These are phyloP conservation scores for Lemur catta DNA, from an alignment of 2,797 vertebrate genomes.

Conservation along the genomic window DNA sequence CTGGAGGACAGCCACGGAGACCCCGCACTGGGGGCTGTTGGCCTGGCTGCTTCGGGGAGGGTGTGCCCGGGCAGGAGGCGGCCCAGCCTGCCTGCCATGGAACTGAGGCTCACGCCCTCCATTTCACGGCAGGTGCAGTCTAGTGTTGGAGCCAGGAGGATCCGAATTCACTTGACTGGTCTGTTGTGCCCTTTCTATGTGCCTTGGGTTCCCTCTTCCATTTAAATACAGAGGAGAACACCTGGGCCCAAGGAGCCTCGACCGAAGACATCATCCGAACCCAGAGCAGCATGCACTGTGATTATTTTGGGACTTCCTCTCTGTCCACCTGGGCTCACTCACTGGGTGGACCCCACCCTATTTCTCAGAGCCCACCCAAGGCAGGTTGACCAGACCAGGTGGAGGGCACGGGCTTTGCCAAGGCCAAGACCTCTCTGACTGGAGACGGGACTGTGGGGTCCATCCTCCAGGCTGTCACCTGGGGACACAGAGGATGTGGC, in stretches of 20 bases:
- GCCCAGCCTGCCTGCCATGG: neutral
- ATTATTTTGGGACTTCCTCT: conserved; percentile 35
- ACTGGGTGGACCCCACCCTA: neutral
- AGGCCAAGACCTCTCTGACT: neutral
- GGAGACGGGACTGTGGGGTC: neutral
- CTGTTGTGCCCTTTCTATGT: neutral
- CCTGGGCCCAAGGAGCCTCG: neutral
- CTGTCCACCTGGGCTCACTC: neutral
- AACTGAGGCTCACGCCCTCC: neutral
- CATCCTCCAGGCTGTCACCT: neutral
- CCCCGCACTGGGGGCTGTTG: neutral
- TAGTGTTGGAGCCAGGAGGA: neutral
- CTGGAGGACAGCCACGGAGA: rapidly evolving
- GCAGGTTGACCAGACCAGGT: neutral
- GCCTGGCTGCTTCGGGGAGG: neutral
- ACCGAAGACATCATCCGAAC: neutral
- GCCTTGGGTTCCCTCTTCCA: neutral
- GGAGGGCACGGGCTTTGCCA: neutral
- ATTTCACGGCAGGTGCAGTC: neutral
- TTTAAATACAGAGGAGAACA: neutral
- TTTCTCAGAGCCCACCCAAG: neutral
- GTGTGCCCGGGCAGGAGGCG: neutral
- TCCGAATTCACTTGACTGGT: neutral
- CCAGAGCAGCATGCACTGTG: neutral
- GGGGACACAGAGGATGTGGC: neutral